phyloP scores from a whole-genome alignment of 2,113 vertebrate species.

The Engraulis encrasicolus region DNA sequence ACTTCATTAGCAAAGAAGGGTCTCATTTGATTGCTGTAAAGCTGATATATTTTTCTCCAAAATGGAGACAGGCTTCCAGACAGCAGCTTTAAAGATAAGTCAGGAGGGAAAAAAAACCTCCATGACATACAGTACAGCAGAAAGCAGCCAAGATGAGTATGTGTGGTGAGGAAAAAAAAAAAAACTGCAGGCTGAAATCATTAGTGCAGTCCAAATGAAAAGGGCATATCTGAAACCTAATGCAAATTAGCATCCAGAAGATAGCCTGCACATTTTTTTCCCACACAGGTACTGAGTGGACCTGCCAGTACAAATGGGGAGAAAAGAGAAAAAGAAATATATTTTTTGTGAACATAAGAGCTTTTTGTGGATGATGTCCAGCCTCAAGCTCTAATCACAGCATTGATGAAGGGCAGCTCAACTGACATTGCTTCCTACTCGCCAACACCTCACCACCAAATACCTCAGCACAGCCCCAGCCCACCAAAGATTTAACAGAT shows the following conservation, averaged over 20 bases:
- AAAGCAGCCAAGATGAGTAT: not conserved
- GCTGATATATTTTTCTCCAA: too few relatives aligned
- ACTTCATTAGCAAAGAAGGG: too few relatives aligned
- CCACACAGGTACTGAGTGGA: not conserved
- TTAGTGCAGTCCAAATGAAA: not conserved
- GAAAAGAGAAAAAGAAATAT: not conserved
- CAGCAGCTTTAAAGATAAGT: too few relatives aligned
- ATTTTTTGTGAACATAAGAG: not conserved
- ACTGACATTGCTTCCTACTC: not conserved
- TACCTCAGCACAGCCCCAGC: too few relatives aligned
- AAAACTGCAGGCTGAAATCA: not conserved
- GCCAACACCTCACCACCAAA: not conserved
- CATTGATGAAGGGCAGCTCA: not conserved
- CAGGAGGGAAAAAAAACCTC: too few relatives aligned
- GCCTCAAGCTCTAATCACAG: not conserved
- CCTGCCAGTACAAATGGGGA: not conserved
- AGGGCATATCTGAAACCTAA: not conserved
- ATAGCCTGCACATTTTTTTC: not conserved
- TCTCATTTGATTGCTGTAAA: too few relatives aligned
- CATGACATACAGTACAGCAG: not conserved
- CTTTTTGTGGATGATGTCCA: not conserved
- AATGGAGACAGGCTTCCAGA: too few relatives aligned
- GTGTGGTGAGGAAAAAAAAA: not conserved
- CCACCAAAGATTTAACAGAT: not conserved
- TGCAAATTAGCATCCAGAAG: not conserved